phyloP scores from a whole-genome alignment of 2,113 vertebrate species.

The Empidonax traillii region DNA sequence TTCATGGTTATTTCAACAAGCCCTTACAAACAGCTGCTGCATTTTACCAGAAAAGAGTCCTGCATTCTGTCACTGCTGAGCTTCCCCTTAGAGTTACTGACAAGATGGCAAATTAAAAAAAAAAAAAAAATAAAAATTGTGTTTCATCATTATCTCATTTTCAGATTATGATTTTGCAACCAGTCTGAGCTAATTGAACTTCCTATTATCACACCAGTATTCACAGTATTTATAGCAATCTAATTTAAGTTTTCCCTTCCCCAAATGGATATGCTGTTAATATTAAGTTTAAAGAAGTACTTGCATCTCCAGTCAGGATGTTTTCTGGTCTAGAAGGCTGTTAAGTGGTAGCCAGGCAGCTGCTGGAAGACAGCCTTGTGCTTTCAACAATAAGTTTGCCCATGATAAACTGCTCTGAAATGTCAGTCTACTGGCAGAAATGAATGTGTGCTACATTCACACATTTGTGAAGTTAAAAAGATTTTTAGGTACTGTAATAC shows the following conservation, averaged over 20 bases:
- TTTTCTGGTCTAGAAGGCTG: constrained; percentile 14
- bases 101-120: background rate
- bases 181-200: constrained; percentile 32
- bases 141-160: constrained; percentile 25
- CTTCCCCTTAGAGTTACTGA: background rate
- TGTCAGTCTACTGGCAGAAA: background rate
- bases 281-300: constrained; percentile 14
- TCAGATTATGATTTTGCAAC: background rate
- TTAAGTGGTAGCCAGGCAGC: background rate
- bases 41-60: background rate
- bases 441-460: background rate
- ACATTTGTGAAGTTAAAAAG: background rate
- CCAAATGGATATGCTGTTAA: background rate
- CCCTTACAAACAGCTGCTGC: constrained; percentile 57
- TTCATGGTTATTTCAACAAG: constrained; percentile 49
- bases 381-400: background rate
- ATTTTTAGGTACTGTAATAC: background rate
- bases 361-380: background rate
- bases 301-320: constrained; percentile 3
- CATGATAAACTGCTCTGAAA: background rate
- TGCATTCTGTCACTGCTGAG: background rate
- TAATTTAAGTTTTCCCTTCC: constrained; percentile 56
- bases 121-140: background rate
- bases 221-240: constrained; percentile 42
- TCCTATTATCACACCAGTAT: constrained; percentile 8